Conservation (phyloP, 1,140 invertebrate species). For the Centruroides sculpturatus region DNA sequence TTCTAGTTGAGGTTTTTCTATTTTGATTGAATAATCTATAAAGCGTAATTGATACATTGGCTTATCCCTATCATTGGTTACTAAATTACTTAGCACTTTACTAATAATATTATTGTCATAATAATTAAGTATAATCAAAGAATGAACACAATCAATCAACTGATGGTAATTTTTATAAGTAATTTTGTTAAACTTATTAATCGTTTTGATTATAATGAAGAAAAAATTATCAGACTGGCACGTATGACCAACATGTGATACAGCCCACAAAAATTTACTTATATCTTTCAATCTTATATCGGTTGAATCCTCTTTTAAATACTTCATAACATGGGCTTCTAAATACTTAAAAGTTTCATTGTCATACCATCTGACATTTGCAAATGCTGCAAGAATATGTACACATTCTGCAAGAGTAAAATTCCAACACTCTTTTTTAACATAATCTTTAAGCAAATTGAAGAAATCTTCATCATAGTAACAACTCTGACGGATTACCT, state of each 20-base stretch:
- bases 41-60: conserved; percentile 11
- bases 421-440: background rate
- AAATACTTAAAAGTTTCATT: background rate
- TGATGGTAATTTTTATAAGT: background rate
- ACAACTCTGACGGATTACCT: conserved; percentile 2
- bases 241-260: conserved; percentile 2
- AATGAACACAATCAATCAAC: conserved; percentile 8
- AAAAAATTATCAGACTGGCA: background rate
- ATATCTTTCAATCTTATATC: conserved; percentile 7
- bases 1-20: conserved; percentile 2
- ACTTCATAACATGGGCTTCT: background rate
- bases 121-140: conserved; percentile 1
- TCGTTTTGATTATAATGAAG: background rate
- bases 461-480: conserved; percentile 1
- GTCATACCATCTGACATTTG: conserved; percentile 3
- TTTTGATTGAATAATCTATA: conserved; percentile 1
- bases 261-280: conserved; percentile 5
- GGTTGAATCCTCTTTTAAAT: background rate
- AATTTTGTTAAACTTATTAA: background rate
- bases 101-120: conserved; percentile 1
- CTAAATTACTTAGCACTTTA: background rate
- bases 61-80: background rate
- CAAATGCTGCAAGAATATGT: conserved; percentile 8
- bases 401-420: conserved; percentile 8
- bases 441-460: background rate